Evolutionary conservation across 2,888 invertebrate species (phyloP).

Genomic region (Tricholauxania praeusta): DNA sequence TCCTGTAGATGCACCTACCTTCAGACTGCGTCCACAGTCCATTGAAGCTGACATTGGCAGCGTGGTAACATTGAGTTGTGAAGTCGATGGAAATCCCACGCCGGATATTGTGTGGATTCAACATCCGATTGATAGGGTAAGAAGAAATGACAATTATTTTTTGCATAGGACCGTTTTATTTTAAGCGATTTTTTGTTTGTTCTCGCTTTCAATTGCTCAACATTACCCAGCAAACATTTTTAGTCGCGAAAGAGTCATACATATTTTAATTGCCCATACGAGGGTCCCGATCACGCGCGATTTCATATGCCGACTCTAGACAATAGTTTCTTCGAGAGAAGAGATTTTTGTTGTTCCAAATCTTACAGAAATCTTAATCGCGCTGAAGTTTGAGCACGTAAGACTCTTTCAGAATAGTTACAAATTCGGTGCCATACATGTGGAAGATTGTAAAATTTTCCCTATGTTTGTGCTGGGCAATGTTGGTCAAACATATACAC

Average conservation of each 20-base stretch:
- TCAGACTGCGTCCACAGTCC: constrained; percentile 80
- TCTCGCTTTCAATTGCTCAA: not conserved
- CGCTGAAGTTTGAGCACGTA: not conserved
- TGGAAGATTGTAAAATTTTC: no score
- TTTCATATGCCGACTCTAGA: no score
- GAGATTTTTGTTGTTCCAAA: no score
- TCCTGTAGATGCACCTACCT: constrained; percentile 82
- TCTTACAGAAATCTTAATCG: no score
- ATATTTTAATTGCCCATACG: no score
- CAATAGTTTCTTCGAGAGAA: not conserved
- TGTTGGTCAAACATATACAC: no score
- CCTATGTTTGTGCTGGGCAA: no score
- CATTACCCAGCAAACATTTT: not conserved
- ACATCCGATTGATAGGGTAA: constrained; percentile 79
- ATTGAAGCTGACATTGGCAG: constrained; percentile 86
- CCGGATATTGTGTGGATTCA: constrained; percentile 92
- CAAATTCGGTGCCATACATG: no score
- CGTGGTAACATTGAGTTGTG: constrained; percentile 84
- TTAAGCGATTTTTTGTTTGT: not conserved
- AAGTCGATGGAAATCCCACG: constrained; percentile 90
- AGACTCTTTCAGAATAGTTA: no score
- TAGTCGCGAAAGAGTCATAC: no score
- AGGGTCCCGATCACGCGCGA: no score
- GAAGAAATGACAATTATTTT: constrained; percentile 47
- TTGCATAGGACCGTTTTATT: not conserved